phyloP scores from a whole-genome alignment of 2,888 invertebrate species.

The Drosophila ustulata region DNA sequence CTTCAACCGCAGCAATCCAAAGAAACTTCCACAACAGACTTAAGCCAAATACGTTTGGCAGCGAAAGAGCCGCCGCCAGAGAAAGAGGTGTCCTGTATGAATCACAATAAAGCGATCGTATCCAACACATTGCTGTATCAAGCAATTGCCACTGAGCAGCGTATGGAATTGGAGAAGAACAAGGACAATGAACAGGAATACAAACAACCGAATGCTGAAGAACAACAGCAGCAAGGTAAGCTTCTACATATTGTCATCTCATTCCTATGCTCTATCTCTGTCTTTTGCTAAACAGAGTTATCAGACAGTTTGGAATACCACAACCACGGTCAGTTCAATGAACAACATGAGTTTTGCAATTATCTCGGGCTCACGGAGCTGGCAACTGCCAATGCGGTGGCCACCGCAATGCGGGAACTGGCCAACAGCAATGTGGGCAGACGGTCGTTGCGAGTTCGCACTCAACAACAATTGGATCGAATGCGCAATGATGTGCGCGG shows the following conservation, averaged over 20 bases:
- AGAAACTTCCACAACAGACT: slow-evolving; percentile 64
- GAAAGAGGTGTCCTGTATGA: background rate
- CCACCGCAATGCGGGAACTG: slow-evolving; percentile 77
- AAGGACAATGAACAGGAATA: background rate
- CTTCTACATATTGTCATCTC: background rate
- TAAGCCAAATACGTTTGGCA: slow-evolving; percentile 15
- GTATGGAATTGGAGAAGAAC: background rate
- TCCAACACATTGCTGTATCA: slow-evolving; percentile 6
- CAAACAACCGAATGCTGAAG: background rate
- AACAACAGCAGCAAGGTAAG: slow-evolving; percentile 11
- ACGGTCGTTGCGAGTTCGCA: slow-evolving; percentile 80
- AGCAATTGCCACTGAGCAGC: background rate
- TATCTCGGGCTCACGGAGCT: slow-evolving; percentile 83
- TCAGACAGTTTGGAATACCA: slow-evolving; percentile 22
- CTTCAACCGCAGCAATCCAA: slow-evolving; percentile 28
- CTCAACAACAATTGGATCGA: slow-evolving; percentile 74
- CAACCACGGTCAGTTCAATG: slow-evolving; percentile 60
- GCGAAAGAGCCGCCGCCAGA: background rate
- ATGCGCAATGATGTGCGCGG: slow-evolving; percentile 66
- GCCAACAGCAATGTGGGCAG: slow-evolving; percentile 77
- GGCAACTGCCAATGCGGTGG: slow-evolving; percentile 82
- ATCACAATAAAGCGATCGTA: background rate
- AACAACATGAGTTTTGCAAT: slow-evolving; percentile 84
- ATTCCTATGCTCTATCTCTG: background rate
- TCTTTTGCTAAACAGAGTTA: slow-evolving; percentile 6